Evolutionary conservation across 2,888 invertebrate species (phyloP).

Genomic region (Xanthia icteritia): DNA sequence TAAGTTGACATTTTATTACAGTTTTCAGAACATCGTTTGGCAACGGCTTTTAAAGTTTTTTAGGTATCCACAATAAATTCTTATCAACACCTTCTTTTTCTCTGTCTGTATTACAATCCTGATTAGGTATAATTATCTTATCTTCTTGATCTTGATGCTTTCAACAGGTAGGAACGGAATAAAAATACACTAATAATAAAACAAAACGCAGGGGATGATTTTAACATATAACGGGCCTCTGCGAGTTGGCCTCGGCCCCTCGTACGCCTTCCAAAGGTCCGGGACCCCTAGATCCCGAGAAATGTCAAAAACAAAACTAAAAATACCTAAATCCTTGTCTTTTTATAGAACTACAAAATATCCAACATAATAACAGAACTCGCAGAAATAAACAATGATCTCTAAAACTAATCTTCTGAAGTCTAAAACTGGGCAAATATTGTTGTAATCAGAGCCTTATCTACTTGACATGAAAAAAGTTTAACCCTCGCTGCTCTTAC

Average conservation of each 20-base stretch:
- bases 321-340: too few relatives aligned
- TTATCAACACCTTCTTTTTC: background rate
- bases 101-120: too few relatives aligned
- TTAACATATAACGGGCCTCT: too few relatives aligned
- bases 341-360: background rate
- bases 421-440: conserved; percentile 30
- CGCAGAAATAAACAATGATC: background rate
- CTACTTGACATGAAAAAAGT: conserved; percentile 36
- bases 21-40: background rate
- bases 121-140: too few relatives aligned
- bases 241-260: too few relatives aligned
- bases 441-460: conserved; percentile 19
- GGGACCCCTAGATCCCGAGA: too few relatives aligned
- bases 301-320: too few relatives aligned
- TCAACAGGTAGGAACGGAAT: background rate
- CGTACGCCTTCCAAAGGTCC: too few relatives aligned
- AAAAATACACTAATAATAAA: background rate
- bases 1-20: conserved; percentile 5
- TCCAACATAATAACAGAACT: background rate
- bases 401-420: conserved; percentile 14
- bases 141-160: too few relatives aligned
- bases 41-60: background rate
- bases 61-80: background rate
- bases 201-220: background rate
- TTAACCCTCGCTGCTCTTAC: conserved; percentile 15